Conservation (phyloP, 2,113 vertebrate genomes). For the Chiloscyllium plagiosum region DNA sequence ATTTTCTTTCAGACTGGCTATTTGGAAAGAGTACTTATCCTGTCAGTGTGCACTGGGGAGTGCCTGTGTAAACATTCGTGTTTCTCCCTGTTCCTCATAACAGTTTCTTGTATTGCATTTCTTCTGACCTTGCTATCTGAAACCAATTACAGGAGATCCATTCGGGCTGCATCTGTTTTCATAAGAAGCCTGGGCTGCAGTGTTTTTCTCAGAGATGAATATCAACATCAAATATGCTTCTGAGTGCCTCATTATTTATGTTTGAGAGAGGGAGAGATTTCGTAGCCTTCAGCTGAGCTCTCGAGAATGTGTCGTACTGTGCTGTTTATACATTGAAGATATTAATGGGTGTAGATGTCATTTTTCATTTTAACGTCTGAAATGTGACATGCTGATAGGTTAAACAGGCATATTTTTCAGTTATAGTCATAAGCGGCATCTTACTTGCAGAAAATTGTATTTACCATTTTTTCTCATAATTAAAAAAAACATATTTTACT, state of each 20-base stretch:
- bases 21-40: constrained; percentile 60
- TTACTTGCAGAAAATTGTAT: constrained; percentile 53
- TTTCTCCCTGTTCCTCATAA: constrained; percentile 85
- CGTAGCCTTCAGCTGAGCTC: constrained; percentile 73
- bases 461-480: constrained; percentile 44
- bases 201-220: constrained; percentile 92
- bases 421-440: constrained; percentile 57
- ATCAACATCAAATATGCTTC: constrained; percentile 99
- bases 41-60: constrained; percentile 74
- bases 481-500: constrained; percentile 7
- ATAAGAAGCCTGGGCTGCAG: constrained; percentile 83
- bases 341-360: constrained; percentile 90
- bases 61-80: constrained; percentile 96
- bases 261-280: constrained; percentile 65
- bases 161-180: constrained; percentile 98
- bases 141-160: constrained; percentile 98
- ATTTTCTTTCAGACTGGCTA: constrained; percentile 56
- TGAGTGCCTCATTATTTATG: constrained; percentile 99
- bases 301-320: constrained; percentile 97
- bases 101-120: constrained; percentile 88
- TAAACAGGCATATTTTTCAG: constrained; percentile 71
- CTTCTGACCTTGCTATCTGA: constrained; percentile 96
- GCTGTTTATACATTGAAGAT: constrained; percentile 95
- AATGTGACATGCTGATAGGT: constrained; percentile 90
- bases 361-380: constrained; percentile 84